Percentiles rank a stretch among this genome's conserved stretches.
These are phyloP conservation scores for Hiodon alosoides DNA, from an alignment of 2,113 vertebrate species.

Conservation along the genomic window DNA sequence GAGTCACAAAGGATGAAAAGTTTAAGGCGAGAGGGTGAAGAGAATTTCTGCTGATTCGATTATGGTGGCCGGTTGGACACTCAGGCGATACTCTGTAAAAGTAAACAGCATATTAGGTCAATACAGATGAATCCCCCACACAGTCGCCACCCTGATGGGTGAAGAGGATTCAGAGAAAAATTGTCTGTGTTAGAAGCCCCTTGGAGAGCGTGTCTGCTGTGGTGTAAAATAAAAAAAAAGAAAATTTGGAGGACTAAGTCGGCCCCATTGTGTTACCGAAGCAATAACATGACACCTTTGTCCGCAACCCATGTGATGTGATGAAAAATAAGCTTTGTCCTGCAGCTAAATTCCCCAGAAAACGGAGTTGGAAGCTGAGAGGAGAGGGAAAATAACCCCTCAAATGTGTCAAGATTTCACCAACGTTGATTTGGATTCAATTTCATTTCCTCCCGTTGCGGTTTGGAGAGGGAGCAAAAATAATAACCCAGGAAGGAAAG, in stretches of 20 bases:
- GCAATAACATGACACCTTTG: constrained; percentile 28
- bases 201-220: constrained; percentile 13
- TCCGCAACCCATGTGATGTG: constrained; percentile 15
- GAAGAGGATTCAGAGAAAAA: constrained; percentile 20
- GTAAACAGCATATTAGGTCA: neutral
- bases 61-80: too few species aligned
- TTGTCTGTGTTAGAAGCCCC: constrained; percentile 9
- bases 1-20: too few species aligned
- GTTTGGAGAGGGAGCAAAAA: constrained; percentile 5
- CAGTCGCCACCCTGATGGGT: neutral
- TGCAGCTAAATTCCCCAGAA: constrained; percentile 23
- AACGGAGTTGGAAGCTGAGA: constrained; percentile 8
- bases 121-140: neutral
- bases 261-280: constrained; percentile 25
- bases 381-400: constrained; percentile 10
- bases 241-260: constrained; percentile 9
- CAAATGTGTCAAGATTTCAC: constrained; percentile 18
- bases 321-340: constrained; percentile 25
- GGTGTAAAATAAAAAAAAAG: constrained; percentile 28
- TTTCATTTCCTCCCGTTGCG: neutral
- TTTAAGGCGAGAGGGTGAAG: too few species aligned
- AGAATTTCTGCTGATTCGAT: too few species aligned
- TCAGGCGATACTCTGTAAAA: neutral
- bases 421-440: constrained; percentile 20
- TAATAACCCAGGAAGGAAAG: constrained; percentile 3